Conservation (phyloP, 2,797 vertebrate genomes). For the Falco rusticolus region DNA sequence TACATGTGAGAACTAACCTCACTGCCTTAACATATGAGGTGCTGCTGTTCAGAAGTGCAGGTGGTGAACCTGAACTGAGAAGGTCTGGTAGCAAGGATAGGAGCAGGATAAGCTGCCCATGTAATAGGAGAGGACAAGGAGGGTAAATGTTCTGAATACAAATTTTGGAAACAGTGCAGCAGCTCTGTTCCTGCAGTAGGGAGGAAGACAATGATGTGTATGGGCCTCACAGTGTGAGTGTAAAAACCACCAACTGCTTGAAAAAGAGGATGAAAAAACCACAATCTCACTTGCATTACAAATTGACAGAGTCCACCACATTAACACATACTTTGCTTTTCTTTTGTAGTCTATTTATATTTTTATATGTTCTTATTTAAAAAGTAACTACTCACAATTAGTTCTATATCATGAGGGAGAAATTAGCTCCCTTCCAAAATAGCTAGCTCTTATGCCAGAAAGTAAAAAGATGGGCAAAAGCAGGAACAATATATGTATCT, state of each 20-base stretch:
- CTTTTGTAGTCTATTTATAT: neutral
- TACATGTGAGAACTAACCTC: neutral
- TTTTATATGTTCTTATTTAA: neutral
- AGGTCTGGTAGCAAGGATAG: neutral
- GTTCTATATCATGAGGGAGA: neutral
- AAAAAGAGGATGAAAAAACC: neutral
- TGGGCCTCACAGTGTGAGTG: neutral
- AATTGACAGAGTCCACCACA: neutral
- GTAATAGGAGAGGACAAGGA: neutral
- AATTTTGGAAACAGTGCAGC: neutral
- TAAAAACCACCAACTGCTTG: neutral
- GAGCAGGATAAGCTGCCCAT: neutral
- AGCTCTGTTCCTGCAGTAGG: neutral
- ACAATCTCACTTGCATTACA: neutral
- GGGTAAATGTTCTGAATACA: neutral
- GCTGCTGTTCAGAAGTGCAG: neutral
- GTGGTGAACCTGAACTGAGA: neutral
- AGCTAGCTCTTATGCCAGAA: neutral
- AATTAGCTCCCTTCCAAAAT: neutral
- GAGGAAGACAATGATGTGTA: neutral
- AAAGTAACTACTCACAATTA: neutral
- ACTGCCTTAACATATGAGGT: neutral
- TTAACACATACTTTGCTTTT: neutral
- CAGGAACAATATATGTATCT: neutral
- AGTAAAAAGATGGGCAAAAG: neutral